Percentiles rank a stretch among this genome's conserved stretches.
phyloP scores from a whole-genome alignment of 2,888 invertebrate species.

The Enoplolaimus lenunculus region DNA sequence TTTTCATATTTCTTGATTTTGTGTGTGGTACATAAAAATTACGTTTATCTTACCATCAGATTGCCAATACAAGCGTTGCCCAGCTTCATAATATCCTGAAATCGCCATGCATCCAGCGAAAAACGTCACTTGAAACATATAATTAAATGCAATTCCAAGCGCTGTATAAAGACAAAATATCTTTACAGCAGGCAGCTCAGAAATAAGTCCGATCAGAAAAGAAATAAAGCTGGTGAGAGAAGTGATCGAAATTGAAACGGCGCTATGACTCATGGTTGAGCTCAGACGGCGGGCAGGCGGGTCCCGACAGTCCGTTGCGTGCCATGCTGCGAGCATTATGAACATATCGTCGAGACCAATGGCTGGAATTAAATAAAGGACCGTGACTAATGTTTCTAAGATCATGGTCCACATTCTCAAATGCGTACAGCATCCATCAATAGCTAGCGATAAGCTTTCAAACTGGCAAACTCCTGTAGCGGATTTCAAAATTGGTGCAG shows the following conservation, averaged over 20 bases:
- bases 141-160: slow-evolving; percentile 69
- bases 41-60: not conserved
- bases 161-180: slow-evolving; percentile 88
- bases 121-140: slow-evolving; percentile 75
- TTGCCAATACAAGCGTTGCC: slow-evolving; percentile 51
- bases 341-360: slow-evolving; percentile 87
- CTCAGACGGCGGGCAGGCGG: slow-evolving; percentile 68
- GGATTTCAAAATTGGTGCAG: no score
- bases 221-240: slow-evolving; percentile 58
- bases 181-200: slow-evolving; percentile 75
- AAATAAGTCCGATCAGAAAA: slow-evolving; percentile 55
- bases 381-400: no score
- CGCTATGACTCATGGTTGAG: slow-evolving; percentile 70
- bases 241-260: slow-evolving; percentile 80
- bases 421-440: no score
- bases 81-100: slow-evolving; percentile 69
- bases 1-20: no score
- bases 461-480: no score
- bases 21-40: no score
- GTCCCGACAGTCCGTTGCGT: slow-evolving; percentile 41
- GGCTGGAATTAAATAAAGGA: no score
- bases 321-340: slow-evolving; percentile 81
- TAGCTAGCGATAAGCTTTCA: no score
- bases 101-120: slow-evolving; percentile 75
- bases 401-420: no score